Percentiles rank a stretch among this genome's conserved stretches.
phyloP scores from a whole-genome alignment of 1,140 invertebrate genomes.

The Sitodiplosis mosellana region DNA sequence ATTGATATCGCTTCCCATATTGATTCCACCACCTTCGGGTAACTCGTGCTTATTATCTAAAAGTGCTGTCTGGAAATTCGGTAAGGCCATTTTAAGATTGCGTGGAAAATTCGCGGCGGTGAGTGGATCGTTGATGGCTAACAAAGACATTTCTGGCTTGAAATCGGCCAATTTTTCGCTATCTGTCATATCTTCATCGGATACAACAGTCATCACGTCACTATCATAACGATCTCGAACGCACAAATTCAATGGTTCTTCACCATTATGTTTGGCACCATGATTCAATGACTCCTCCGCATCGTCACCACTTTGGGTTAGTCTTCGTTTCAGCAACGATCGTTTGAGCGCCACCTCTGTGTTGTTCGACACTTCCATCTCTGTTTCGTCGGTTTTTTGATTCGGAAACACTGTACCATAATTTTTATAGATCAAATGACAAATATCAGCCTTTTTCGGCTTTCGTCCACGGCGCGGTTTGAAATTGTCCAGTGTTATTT shows the following conservation, averaged over 20 bases:
- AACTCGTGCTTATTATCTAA: constrained; percentile 8
- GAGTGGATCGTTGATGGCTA: not conserved
- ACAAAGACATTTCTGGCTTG: constrained; percentile 2
- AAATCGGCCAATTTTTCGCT: constrained; percentile 1
- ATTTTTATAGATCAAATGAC: constrained; percentile 78
- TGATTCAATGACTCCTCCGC: constrained; percentile 13
- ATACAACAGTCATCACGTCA: constrained; percentile 6
- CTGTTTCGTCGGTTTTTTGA: not conserved
- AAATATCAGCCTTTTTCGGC: constrained; percentile 78
- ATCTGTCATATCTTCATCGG: constrained; percentile 13
- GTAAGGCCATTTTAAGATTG: constrained; percentile 10
- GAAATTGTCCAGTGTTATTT: constrained; percentile 71
- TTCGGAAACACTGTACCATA: constrained; percentile 68
- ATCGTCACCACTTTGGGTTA: constrained; percentile 10
- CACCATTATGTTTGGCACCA: constrained; percentile 10
- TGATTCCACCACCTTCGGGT: constrained; percentile 12
- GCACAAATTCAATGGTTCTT: constrained; percentile 67
- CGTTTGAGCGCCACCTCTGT: constrained; percentile 9
- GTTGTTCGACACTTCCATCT: constrained; percentile 8
- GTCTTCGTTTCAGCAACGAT: constrained; percentile 9
- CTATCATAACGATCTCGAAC: constrained; percentile 33
- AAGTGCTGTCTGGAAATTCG: constrained; percentile 9
- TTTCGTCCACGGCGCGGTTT: constrained; percentile 66
- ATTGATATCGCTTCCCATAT: not conserved
- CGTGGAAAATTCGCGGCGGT: constrained; percentile 8